Base-by-base conservation (phyloP, 2,888 invertebrate genomes). In the Cepaea hortensis region DNA sequence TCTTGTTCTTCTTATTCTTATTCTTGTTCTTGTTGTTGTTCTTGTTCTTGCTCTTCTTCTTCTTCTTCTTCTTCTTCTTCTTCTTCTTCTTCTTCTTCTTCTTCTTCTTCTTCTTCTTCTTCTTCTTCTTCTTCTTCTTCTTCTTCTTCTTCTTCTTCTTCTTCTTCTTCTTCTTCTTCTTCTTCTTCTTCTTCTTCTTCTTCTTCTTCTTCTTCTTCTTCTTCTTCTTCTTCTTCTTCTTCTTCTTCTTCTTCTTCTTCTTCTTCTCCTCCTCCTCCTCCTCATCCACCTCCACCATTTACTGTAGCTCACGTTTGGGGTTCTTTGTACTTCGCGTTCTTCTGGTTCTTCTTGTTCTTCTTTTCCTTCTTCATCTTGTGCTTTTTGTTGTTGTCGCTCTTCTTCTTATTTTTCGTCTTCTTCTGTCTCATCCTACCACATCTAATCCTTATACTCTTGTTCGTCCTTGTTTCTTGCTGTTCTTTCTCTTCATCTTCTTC, bases 241-340 rank as follows among this genome's bases (percentile, higher is more conserved):
- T 62, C 55, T 55, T 80, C 80, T 80, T 20, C 55, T 20, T 80
- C 80, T 75, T 46, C 23, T 75, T 75, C 35, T 23, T 23, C 75
- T 46, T n/a, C n/a, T 35, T 18, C 23, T 23, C 7, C n/a, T 55
- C n/a, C 23, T n/a, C 68, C 20, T 81, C 35, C 23, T 23, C 13
- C n/a, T 73, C 6, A 2, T 35, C 23, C 35, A 1, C 23, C 68
- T 68, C 18, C 68, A 11, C 13, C 68, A 11, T 4, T 18, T 68
- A 2, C 18, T 68, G n/a, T 81, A 35, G 0, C 48, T n/a, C 48
- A 46, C 81, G 11, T 65, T 35, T 11, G 35, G 3, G 35, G 20
- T 72, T 73, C 50, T 55, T 72, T 11, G 72, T 23, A 46, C 46
- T 13, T 55, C 9, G 13, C 2, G 9, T 15, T 18, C 0, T 15